Evolutionary conservation across 2,113 vertebrate species (phyloP).

Genomic region (Monarcha castaneiventris): DNA sequence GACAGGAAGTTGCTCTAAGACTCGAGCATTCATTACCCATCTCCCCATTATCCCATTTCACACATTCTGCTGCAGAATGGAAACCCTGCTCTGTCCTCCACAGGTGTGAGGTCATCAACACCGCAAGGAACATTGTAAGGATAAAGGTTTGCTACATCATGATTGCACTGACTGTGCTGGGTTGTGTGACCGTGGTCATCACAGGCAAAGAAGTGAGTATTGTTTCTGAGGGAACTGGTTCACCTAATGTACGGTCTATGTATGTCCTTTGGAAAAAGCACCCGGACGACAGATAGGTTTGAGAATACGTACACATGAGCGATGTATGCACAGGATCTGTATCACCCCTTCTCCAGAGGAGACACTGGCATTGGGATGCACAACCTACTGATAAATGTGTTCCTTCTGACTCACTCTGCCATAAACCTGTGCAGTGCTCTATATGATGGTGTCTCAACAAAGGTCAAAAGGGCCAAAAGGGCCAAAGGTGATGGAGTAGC

Average conservation of each 20-base stretch:
- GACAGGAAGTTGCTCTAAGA: not conserved
- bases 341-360: not conserved
- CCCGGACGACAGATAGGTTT: not conserved
- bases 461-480: no score
- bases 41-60: not conserved
- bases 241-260: accelerated
- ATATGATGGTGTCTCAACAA: not conserved
- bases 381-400: not conserved
- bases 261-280: not conserved
- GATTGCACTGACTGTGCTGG: constrained; percentile 47
- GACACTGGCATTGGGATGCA: not conserved
- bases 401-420: not conserved
- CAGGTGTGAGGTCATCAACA: not conserved
- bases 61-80: not conserved
- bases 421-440: not conserved
- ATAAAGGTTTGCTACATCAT: constrained; percentile 60
- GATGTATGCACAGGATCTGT: not conserved
- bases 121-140: constrained; percentile 21
- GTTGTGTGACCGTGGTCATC: constrained; percentile 47
- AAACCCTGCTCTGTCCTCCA: not conserved
- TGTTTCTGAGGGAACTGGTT: not conserved
- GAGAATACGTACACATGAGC: not conserved
- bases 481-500: not conserved
- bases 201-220: constrained; percentile 55
- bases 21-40: not conserved